Evolutionary conservation across 2,797 vertebrate genomes (phyloP), one percentile per base, ranked within the genome.

Genomic region (Etheostoma nigrum): DNA sequence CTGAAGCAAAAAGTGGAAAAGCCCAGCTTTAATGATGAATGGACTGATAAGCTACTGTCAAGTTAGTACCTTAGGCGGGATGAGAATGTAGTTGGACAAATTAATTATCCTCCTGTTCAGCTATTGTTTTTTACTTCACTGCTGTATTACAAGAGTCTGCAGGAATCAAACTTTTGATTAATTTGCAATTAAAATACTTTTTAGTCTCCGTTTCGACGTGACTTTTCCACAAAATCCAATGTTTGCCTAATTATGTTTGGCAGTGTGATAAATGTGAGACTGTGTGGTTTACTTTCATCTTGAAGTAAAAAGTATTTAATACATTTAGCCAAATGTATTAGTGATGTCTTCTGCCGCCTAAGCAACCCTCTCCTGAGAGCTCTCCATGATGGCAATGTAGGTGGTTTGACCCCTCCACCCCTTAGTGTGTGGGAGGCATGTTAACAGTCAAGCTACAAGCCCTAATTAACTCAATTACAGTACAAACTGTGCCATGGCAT

Each of bases 381-480:
- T 11, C 36, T 40, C 36, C 11, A 12, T 40, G 36, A 40, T 11
- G 36, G 36, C 36, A 40, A 11, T 40, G 36, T 40, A 40, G 36
- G 36, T 40, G 36, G 36, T 40, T 40, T 40, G 36, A 40, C 36
- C 36, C 36, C 36, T 40, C 10, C 57, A 68, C 74, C 81, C 33
- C 14, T 69, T 6, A 13, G 6, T 18, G 19, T 30, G 81, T 85
- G 78, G 69, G 84, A 79, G 78, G 76, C 57, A 63, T 45, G 47
- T 71, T 68, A 40, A 89, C 78, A 55, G 86, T 85, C 49, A 44
- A 53, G 69, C 60, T 12, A 78, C 42, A 70, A 62, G 1, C 10
- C 1, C 25, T 88, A 89, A 90, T 92, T 81, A 88, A 86, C 79
- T 91, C 67, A 60, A 85, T 91, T 88, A 86, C 63, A 88, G 45